Base-by-base conservation (phyloP, 2,797 vertebrate genomes). In the Otolemur crassicaudatus region DNA sequence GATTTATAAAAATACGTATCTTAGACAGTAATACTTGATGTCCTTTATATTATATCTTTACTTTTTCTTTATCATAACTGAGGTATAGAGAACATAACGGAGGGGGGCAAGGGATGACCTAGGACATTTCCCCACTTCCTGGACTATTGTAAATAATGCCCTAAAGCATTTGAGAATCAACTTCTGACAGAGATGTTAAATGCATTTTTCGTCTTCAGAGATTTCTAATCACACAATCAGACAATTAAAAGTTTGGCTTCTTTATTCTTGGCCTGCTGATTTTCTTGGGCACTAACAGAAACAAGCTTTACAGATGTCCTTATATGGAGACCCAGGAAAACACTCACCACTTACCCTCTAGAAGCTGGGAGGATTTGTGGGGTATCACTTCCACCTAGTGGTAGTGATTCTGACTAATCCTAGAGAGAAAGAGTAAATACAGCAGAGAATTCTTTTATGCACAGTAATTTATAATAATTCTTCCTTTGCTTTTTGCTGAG, bases 361-460 rank as follows among this genome's bases (percentile, higher is more conserved):
- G 46, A 60, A 67, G 53, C 73, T 37, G 40, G 87, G 19, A 86
- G 22, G 37, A 91, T 93, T 40, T 94, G 88, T 27, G 88, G 69
- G 79, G 5, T 73, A 23, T n/a, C 27, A 12, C 94, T 84, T 94
- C 97, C 96, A 94, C 67, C 97, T 97, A 96, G 97, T 96, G 97
- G 97, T 40, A 4, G 61, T 67, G 43, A 69, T 13, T n/a, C 61
- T 91, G 61, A 87, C 85, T 90, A 67, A 53, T 34, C 23, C 5
- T 29, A 53, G 27, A 16, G 17, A 40, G 43, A 56, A 43, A 80
- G 19, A 43, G 31, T 0, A 46, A 79, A 75, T 2, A 25, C 0
- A 22, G 8, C 16, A 73, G 20, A 58, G 84, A 19, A 34, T 25
- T 40, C 4, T 2, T 40, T 12, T 31, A 13, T 8, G 29, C 40